phyloP scores from a whole-genome alignment of 1,140 invertebrate genomes.

The Stegodyphus mimosarum region DNA sequence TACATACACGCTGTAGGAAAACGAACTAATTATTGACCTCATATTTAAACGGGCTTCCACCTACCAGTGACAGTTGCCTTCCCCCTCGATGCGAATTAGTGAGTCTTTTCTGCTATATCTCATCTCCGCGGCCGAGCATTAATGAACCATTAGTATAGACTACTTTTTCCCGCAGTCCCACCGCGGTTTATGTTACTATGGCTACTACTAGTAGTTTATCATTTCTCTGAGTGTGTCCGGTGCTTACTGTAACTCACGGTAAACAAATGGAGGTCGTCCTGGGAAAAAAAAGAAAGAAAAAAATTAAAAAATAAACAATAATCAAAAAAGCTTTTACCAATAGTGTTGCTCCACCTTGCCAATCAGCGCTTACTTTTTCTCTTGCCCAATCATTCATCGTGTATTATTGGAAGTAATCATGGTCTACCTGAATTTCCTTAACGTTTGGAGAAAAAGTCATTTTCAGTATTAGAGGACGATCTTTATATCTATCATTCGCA shows the following conservation, averaged over 20 bases:
- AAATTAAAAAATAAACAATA: not conserved
- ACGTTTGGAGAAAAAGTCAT: slow-evolving; percentile 56
- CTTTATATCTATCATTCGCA: slow-evolving; percentile 37
- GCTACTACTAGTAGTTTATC: slow-evolving; percentile 55
- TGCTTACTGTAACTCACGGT: slow-evolving; percentile 48
- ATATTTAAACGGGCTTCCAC: slow-evolving; percentile 55
- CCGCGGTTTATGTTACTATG: slow-evolving; percentile 58
- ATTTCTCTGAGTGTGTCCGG: slow-evolving; percentile 53
- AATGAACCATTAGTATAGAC: slow-evolving; percentile 60
- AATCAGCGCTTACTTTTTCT: slow-evolving; percentile 15
- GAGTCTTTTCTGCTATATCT: slow-evolving; percentile 51
- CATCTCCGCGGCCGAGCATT: slow-evolving; percentile 48
- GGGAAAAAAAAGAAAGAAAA: slow-evolving; percentile 1
- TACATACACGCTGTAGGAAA: not conserved
- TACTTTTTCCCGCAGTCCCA: slow-evolving; percentile 44
- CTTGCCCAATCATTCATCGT: slow-evolving; percentile 51
- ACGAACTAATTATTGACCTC: slow-evolving; percentile 49
- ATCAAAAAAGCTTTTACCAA: slow-evolving; percentile 36
- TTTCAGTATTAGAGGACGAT: slow-evolving; percentile 42
- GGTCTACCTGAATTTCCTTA: slow-evolving; percentile 20
- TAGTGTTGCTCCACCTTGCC: slow-evolving; percentile 29
- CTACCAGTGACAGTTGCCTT: slow-evolving; percentile 40
- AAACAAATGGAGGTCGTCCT: slow-evolving; percentile 47
- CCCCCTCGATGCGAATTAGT: slow-evolving; percentile 46
- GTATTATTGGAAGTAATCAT: slow-evolving; percentile 38